A percentile compares a stretch with the other conserved stretches of the same genome.
Evolutionary conservation across 2,888 invertebrate species (phyloP).

Genomic region (Eupithecia exiguata): DNA sequence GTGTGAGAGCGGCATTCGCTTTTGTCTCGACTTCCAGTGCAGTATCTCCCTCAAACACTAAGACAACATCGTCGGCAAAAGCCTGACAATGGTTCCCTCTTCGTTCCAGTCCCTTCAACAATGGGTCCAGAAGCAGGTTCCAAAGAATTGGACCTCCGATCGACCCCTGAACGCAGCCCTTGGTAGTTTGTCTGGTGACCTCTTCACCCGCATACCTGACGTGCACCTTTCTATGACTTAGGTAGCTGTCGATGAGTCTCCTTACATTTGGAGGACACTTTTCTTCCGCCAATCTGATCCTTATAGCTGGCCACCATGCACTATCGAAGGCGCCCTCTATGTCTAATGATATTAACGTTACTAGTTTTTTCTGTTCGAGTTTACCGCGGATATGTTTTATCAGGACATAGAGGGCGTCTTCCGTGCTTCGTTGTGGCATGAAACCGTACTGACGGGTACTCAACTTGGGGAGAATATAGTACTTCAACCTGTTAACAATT

Average conservation of each 20-base stretch:
- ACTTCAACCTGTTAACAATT: background rate
- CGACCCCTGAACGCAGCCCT: conserved; percentile 11
- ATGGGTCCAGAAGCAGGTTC: conserved; percentile 39
- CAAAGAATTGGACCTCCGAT: conserved; percentile 26
- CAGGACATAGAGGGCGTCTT: too few species aligned
- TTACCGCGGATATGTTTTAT: too few species aligned
- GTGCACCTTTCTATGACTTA: conserved; percentile 27
- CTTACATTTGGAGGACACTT: conserved; percentile 13
- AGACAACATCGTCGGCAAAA: conserved; percentile 28
- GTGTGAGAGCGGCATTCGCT: conserved; percentile 37
- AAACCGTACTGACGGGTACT: background rate
- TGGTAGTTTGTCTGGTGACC: background rate
- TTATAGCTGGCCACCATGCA: conserved; percentile 25
- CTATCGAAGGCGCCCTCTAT: background rate
- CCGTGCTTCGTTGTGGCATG: conserved; percentile 17
- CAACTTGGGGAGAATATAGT: conserved; percentile 7
- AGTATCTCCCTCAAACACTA: conserved; percentile 29
- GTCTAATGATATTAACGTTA: too few species aligned
- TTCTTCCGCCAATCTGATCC: conserved; percentile 23
- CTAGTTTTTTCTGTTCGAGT: too few species aligned
- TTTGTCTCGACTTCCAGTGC: conserved; percentile 16
- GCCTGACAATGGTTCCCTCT: conserved; percentile 27
- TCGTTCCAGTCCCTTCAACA: conserved; percentile 1
- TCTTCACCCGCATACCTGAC: conserved; percentile 33
- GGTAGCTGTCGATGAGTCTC: conserved; percentile 23